These are phyloP conservation scores for Brachypterus glaber DNA, from an alignment of 2,888 invertebrate genomes.

Conservation along the genomic window DNA sequence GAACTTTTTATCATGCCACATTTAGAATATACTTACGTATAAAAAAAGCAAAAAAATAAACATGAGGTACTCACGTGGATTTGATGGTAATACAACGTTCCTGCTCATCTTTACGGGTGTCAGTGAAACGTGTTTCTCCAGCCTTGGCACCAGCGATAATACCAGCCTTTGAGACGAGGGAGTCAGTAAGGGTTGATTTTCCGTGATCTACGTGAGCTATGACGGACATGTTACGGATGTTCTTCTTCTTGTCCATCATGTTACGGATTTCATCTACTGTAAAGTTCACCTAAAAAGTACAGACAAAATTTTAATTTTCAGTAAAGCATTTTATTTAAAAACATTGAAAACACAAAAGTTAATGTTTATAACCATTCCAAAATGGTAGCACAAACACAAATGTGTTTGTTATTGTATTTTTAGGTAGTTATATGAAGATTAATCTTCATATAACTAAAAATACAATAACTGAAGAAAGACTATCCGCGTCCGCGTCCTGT, in stretches of 20 bases:
- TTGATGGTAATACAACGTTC: conserved; percentile 99
- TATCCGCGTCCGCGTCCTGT: too few species aligned
- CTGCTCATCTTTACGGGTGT: conserved; percentile 99
- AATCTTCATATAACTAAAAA: too few species aligned
- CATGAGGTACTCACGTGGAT: conserved; percentile 83
- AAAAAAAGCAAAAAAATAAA: conserved; percentile 24
- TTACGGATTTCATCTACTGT: conserved; percentile 99
- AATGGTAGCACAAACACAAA: too few species aligned
- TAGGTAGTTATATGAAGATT: too few species aligned
- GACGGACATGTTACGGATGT: conserved; percentile 99
- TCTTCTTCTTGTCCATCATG: conserved; percentile 99
- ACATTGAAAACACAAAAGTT: too few species aligned
- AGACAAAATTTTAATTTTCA: too few species aligned
- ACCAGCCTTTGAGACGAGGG: conserved; percentile 98
- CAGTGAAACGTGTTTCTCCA: conserved; percentile 98
- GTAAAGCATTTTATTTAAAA: too few species aligned
- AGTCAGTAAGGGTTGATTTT: conserved; percentile 98
- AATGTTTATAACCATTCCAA: too few species aligned
- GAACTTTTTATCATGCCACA: conserved; percentile 45
- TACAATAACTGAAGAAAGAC: too few species aligned
- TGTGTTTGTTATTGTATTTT: too few species aligned
- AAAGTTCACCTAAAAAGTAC: conserved; percentile 98
- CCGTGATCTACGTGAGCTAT: conserved; percentile 99
- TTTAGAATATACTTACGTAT: conserved; percentile 3
- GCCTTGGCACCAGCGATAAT: conserved; percentile 98